Base-by-base conservation (phyloP, 2,113 vertebrate genomes). In the Amblyornis subalaris region DNA sequence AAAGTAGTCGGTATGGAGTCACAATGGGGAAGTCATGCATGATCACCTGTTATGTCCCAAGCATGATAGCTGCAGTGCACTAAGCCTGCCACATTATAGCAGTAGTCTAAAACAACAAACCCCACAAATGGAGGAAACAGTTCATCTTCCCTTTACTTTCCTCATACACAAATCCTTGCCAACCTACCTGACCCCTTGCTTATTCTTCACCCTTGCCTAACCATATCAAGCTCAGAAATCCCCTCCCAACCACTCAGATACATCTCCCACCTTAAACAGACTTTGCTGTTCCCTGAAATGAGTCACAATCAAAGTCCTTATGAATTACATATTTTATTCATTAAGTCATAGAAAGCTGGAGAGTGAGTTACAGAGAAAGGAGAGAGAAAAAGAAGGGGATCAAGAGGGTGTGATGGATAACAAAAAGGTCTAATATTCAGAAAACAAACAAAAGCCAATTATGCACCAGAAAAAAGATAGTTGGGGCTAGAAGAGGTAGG, bases 81-180 rank as follows among this genome's bases (percentile, higher is more conserved):
- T 29, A 62, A 86, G 15, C 7, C 42, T 54, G 25, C 6, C 26
- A 14, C 7, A 20, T 44, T 35, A 64, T 36, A 75, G 9, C 10
- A 55, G 25, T 18, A 75, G 44, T 55, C 42, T 50, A 78, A 85
- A 88, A 12, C 15, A 60, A n/a, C 22, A 76, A 38, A 9, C 1
- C 13, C 9, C 22, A 22, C 10, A 66, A 70, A 70, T 0, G 62
- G 38, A 50, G 29, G 2, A 44, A 71, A 79, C 9, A 2, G 1
- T 78, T 85, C 1, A 35, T 42, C 17, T 67, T 82, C 14, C 40
- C 33, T 81, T 77, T 45, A 42, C 5, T 57, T 89, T 61, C 9
- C 14, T 77, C 17, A 40, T 44, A 40, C 14, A 36, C 5, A 69
- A 18, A 74, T 35, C 0, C 1, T 42, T 92, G 22, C 1, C n/a